phyloP scores from a whole-genome alignment of 2,113 vertebrate species.

The Morphnarchus princeps region DNA sequence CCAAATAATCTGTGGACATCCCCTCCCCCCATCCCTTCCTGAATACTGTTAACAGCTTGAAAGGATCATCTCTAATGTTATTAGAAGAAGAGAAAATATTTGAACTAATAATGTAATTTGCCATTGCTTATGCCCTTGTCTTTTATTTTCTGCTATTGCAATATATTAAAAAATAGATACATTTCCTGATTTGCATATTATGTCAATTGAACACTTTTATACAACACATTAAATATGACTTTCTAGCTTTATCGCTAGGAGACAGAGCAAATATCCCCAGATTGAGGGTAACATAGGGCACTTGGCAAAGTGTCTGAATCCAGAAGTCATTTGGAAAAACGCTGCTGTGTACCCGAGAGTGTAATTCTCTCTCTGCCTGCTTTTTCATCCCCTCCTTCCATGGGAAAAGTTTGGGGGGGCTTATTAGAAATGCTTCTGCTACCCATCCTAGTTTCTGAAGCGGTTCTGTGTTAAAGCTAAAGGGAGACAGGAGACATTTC shows the following conservation, averaged over 20 bases:
- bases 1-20: background rate
- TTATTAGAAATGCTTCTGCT: background rate
- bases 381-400: background rate
- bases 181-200: background rate
- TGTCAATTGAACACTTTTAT: background rate
- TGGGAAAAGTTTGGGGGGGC: background rate
- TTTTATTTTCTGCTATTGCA: background rate
- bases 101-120: background rate
- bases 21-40: background rate
- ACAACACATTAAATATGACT: background rate
- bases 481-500: background rate
- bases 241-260: background rate
- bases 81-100: background rate
- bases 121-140: background rate
- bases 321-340: background rate
- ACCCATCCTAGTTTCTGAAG: background rate
- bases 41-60: background rate
- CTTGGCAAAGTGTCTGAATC: background rate
- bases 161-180: background rate
- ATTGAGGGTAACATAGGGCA: background rate
- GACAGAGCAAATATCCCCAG: background rate
- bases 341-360: fast-evolving
- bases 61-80: background rate
- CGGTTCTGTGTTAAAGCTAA: background rate
- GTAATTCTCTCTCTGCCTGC: background rate